A percentile compares a stretch with the other conserved stretches of the same genome.
Conservation (phyloP, 30 jellyfish, hydroid and myxozoan genomes). For the Pseudorhiza aurosa region DNA sequence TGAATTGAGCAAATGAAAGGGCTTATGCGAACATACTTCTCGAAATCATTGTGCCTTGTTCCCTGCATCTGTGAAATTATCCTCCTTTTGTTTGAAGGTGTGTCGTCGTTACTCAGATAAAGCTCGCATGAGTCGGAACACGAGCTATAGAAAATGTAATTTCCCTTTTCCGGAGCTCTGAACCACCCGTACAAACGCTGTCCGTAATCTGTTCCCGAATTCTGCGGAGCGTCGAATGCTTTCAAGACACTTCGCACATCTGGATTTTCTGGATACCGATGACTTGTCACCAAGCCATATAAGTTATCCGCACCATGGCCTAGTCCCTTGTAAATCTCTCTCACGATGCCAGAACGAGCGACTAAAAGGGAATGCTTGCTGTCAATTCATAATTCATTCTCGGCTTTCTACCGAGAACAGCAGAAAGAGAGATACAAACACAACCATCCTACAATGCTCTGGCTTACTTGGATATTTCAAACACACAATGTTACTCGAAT, state of each 20-base stretch:
- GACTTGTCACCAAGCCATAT: conserved; percentile 84
- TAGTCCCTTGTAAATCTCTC: conserved; percentile 92
- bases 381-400: too few species aligned
- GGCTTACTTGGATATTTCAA: too few species aligned
- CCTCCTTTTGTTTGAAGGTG: conserved; percentile 73
- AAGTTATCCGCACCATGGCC: conserved; percentile 85
- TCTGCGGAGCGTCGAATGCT: conserved; percentile 91
- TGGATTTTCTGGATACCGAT: conserved; percentile 93
- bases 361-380: conserved; percentile 10
- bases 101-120: conserved; percentile 89
- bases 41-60: conserved; percentile 85
- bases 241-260: conserved; percentile 83
- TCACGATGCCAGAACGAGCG: conserved; percentile 84
- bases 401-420: too few species aligned
- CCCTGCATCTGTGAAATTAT: conserved; percentile 96
- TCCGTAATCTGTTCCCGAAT: conserved; percentile 87
- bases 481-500: too few species aligned
- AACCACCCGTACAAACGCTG: conserved; percentile 96
- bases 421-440: too few species aligned
- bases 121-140: conserved; percentile 95
- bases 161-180: conserved; percentile 95
- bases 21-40: conserved; percentile 74
- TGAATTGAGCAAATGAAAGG: too few species aligned
- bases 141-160: conserved; percentile 86
- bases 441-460: too few species aligned